Base-by-base conservation (phyloP, 2,797 vertebrate species). In the Remorina albescens region DNA sequence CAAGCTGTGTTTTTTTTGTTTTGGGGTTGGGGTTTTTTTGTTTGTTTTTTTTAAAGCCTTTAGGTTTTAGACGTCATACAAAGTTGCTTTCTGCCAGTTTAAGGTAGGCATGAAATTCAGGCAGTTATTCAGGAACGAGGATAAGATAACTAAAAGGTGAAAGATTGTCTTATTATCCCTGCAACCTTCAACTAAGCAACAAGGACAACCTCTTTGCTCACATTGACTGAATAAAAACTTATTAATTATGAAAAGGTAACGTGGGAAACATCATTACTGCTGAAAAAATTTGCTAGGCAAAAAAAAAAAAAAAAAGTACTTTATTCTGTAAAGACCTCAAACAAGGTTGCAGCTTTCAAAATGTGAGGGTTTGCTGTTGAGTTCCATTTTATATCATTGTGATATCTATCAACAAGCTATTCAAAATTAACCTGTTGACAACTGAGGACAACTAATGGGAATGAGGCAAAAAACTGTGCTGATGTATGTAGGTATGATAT, bases 51-150 rank as follows among this genome's bases (percentile, higher is more conserved):
- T 37, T 47, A 13, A 39, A 39, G 11, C 59, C 63, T 56, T 23
- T 26, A n/a, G 51, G 16, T 28, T 9, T 68, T 64, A n/a, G 61
- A 65, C 19, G 1, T 18, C 67, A 55, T 7, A 79, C 53, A 67
- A 71, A 68, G 74, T 53, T 36, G 21, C 78, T 77, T 37, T 86
- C 82, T 84, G 47, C 50, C n/a, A 64, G 41, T 34, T 76, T 49
- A 37, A 54, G 62, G 47, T 2, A 37, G 44, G 15, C 41, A 50
- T 44, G 23, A 32, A 68, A 56, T 30, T 18, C 74, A 44, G n/a
- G n/a, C n/a, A n/a, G n/a, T n/a, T n/a, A n/a, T 34, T 50, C 21
- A 3, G 36, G 39, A 25, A 25, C 10, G 4, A 56, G 26, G 46
- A 61, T 78, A 60, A 21, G 26, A 65, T 39, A n/a, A n/a, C n/a